phyloP scores from a whole-genome alignment of 2,797 vertebrate species.

The Chaetodon trifasciatus region DNA sequence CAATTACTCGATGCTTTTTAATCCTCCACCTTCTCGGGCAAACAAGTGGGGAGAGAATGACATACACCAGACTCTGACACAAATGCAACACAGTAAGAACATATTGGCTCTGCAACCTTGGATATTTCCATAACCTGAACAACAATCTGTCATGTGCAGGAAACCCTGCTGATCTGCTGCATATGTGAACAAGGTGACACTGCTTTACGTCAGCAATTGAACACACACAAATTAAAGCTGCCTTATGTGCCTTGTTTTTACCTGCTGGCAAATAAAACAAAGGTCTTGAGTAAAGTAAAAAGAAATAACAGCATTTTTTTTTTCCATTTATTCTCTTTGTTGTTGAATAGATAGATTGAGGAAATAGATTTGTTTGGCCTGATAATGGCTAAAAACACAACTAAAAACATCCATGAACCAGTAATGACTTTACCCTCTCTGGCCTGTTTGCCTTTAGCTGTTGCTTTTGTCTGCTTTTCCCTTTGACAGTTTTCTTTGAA shows the following conservation, averaged over 20 bases:
- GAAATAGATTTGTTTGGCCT: background rate
- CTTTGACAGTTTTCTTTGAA: slow-evolving; percentile 51
- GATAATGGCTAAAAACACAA: slow-evolving; percentile 16
- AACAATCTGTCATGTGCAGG: slow-evolving; percentile 31
- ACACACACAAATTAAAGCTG: background rate
- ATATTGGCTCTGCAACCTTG: slow-evolving; percentile 24
- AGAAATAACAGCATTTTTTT: background rate
- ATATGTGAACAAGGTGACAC: slow-evolving; percentile 23
- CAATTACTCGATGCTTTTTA: slow-evolving; percentile 16
- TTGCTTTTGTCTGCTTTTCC: slow-evolving; percentile 39
- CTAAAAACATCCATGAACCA: slow-evolving; percentile 39
- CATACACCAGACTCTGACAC: slow-evolving; percentile 1
- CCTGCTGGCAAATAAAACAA: background rate
- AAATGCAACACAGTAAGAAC: slow-evolving; percentile 7
- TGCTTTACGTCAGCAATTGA: background rate
- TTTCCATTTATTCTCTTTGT: background rate
- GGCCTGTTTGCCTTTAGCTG: slow-evolving; percentile 33
- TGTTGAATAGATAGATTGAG: background rate
- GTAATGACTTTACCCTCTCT: slow-evolving; percentile 35
- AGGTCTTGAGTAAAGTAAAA: slow-evolving; percentile 7
- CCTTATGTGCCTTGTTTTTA: background rate
- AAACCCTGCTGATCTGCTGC: slow-evolving; percentile 28
- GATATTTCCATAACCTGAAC: slow-evolving; percentile 38
- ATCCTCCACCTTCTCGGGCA: slow-evolving; percentile 1
- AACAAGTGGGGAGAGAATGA: background rate